A percentile compares a stretch with the other conserved stretches of the same genome.
These are phyloP conservation scores for Drosophila bocki DNA, from an alignment of 1,140 invertebrate genomes.

Conservation along the genomic window DNA sequence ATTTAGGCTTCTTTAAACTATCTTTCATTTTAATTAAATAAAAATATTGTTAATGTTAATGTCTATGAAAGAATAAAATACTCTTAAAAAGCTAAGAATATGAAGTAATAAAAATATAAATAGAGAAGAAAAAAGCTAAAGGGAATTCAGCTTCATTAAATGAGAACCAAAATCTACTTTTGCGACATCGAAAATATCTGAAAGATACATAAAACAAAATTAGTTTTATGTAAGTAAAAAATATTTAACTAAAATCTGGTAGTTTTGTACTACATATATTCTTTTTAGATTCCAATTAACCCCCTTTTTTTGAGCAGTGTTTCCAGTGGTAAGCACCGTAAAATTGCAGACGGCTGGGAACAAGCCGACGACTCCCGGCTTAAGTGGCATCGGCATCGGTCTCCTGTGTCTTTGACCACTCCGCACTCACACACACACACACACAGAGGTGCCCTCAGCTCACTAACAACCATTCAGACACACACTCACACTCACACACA, in stretches of 20 bases:
- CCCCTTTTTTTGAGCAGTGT: neutral
- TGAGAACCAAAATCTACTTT: too few relatives aligned
- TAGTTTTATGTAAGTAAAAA: neutral
- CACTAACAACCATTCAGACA: constrained; percentile 22
- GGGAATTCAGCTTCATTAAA: too few relatives aligned
- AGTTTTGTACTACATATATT: neutral
- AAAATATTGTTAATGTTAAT: neutral
- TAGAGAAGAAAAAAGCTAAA: too few relatives aligned
- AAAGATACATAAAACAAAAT: too few relatives aligned
- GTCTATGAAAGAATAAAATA: neutral
- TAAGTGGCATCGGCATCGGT: constrained; percentile 54
- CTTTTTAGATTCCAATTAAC: neutral
- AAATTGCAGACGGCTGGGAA: constrained; percentile 40
- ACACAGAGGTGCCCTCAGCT: constrained; percentile 11
- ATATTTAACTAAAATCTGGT: neutral
- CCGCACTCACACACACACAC: constrained; percentile 26
- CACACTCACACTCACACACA: constrained; percentile 4
- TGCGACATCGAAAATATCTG: too few relatives aligned
- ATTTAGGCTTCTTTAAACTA: too few relatives aligned
- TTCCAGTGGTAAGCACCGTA: constrained; percentile 28
- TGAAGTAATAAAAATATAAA: neutral
- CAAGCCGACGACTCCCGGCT: constrained; percentile 44
- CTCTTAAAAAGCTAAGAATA: neutral
- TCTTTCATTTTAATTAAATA: neutral
- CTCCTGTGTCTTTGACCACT: constrained; percentile 59